A percentile compares a stretch with the other conserved stretches of the same genome.
Conservation (phyloP, 64 coral and sea anemone species). For the Actinia equina region DNA sequence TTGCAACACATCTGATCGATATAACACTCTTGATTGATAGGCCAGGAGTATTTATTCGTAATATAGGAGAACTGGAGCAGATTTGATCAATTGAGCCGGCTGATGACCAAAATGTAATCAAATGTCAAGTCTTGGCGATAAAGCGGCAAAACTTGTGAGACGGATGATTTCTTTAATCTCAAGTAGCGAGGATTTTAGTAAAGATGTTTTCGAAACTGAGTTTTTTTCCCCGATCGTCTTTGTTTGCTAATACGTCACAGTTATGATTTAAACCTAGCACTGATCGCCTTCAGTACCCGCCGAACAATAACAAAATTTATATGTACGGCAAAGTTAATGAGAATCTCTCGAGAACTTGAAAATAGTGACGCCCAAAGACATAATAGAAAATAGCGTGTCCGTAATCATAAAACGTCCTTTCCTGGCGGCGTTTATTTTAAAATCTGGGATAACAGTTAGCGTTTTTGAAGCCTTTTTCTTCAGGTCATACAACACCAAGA, state of each 20-base stretch:
- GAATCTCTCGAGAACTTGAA: not conserved
- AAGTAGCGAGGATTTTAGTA: not conserved
- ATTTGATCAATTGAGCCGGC: not conserved
- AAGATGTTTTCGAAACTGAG: not conserved
- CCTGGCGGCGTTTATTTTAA: not conserved
- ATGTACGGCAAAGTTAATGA: not conserved
- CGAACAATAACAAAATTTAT: not conserved
- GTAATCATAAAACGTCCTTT: not conserved
- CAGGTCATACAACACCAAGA: not conserved
- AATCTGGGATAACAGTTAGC: not conserved
- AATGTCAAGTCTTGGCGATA: not conserved
- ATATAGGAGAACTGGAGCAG: not conserved
- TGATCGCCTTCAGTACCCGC: not conserved
- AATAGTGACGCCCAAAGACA: not conserved
- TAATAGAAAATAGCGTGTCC: not conserved
- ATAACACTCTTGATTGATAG: not conserved
- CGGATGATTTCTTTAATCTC: not conserved
- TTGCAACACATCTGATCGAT: not conserved
- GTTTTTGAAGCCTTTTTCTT: not conserved
- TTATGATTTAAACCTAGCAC: not conserved
- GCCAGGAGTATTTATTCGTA: not conserved
- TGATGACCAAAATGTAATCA: not conserved
- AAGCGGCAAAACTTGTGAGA: not conserved
- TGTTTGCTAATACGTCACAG: not conserved
- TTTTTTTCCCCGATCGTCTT: not conserved